Base-by-base conservation (phyloP, 2,888 invertebrate genomes). In the Lithophane semibrunnea region DNA sequence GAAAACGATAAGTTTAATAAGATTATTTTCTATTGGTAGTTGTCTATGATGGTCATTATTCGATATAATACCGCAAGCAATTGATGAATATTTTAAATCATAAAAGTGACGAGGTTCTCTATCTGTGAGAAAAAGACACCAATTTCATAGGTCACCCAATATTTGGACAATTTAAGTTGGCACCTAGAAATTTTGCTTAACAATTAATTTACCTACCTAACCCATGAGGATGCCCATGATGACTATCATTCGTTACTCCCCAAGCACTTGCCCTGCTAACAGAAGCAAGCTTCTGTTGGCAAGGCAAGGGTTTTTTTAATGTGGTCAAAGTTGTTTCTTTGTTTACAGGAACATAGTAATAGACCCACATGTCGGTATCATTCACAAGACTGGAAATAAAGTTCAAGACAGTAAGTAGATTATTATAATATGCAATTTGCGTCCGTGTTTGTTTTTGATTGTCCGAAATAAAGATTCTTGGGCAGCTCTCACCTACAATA, bases 321-420 rank as follows among this genome's bases (percentile, higher is more conserved):
- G 56, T 58, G 13, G 24, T 58, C 24, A 7, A 44, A n/a, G 5
- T 61, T 63, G 0, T 44, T 21, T 68, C 37, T 44, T 73, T 70
- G 13, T 72, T 80, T n/a, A 63, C 80, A 77, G 77, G 10, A 72
- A 54, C 2, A 21, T 73, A 8, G 37, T 77, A 54, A 80, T 77
- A 61, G 63, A 29, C 47, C 44, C 52, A 12, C 0, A 73, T 7
- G 9, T 77, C 16, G 77, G 77, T 37, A 73, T 77, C 21, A 61
- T 77, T 54, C 21, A 73, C 2, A 80, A 77, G n/a, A 77, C 77
- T 24, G 77, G 73, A 42, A 72, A 63, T 4, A 77, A 42, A 73
- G 77, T 18, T 54, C 73, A 37, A 77, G 73, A 77, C 37, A 77
- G 77, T 77, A 47, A 77, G 77, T 73, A 47, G 0, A 60, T 52